Evolutionary conservation across 2,113 vertebrate species (phyloP).

Genomic region (Nansenia antarctica): DNA sequence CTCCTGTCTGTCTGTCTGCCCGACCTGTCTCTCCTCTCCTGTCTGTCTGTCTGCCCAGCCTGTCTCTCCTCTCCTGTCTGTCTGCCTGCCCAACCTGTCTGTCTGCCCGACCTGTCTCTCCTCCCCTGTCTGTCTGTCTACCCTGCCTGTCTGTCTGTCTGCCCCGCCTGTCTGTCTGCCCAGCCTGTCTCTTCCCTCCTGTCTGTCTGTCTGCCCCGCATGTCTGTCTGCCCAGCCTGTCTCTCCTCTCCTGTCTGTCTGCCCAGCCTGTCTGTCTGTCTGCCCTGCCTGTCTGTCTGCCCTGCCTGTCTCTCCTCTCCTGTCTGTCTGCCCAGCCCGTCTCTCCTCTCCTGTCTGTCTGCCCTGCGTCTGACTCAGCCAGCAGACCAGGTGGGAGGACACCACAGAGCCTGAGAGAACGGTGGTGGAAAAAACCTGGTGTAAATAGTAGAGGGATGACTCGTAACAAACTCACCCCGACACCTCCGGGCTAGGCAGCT

Average conservation of each 20-base stretch:
- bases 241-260: slow-evolving; percentile 20
- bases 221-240: background rate
- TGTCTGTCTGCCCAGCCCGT: background rate
- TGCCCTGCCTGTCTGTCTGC: too few relatives aligned
- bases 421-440: slow-evolving; percentile 13
- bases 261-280: background rate
- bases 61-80: too few relatives aligned
- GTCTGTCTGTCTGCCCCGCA: background rate
- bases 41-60: too few relatives aligned
- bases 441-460: slow-evolving; percentile 21
- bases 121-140: slow-evolving; percentile 19
- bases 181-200: too few relatives aligned
- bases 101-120: background rate
- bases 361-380: slow-evolving; percentile 16
- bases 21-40: too few relatives aligned
- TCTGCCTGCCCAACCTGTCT: too few relatives aligned
- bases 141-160: too few relatives aligned
- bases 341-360: slow-evolving; percentile 18
- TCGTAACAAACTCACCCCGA: slow-evolving; percentile 3
- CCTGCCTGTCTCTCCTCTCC: too few relatives aligned
- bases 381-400: slow-evolving; percentile 19
- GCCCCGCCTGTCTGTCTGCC: too few relatives aligned
- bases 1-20: too few relatives aligned
- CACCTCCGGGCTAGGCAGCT: background rate
- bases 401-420: slow-evolving; percentile 5